Evolutionary conservation across 2,888 invertebrate genomes (phyloP).

Genomic region (Ormyrus rosae): DNA sequence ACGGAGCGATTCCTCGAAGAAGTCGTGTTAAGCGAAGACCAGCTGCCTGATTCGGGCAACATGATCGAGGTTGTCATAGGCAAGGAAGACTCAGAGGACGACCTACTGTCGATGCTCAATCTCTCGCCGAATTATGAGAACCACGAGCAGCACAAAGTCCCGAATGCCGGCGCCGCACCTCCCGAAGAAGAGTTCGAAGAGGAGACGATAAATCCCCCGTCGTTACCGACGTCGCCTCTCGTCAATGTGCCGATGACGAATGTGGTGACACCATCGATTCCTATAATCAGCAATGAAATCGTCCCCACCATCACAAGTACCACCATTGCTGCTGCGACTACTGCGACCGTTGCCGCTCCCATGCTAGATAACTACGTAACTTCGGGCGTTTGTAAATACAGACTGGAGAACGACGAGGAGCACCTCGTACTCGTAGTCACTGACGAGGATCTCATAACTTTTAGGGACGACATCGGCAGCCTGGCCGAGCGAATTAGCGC

Average conservation of each 20-base stretch:
- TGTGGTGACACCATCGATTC: not conserved
- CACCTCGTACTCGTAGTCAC: conserved; percentile 56
- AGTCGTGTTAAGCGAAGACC: conserved; percentile 56
- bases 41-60: conserved; percentile 56
- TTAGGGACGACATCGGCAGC: conserved; percentile 52
- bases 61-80: conserved; percentile 57
- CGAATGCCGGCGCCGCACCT: conserved; percentile 77
- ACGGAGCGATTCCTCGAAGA: conserved; percentile 43
- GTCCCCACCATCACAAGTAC: conserved; percentile 1
- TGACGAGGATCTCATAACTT: conserved; percentile 57
- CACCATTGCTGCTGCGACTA: not conserved
- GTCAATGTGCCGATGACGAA: not conserved
- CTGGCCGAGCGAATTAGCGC: conserved; percentile 54
- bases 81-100: conserved; percentile 56
- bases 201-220: conserved; percentile 1
- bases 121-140: conserved; percentile 56
- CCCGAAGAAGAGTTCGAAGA: conserved; percentile 68
- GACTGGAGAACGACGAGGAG: conserved; percentile 47
- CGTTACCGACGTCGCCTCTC: not conserved
- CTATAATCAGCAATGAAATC: not conserved
- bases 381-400: conserved; percentile 56
- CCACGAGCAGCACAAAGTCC: conserved; percentile 73
- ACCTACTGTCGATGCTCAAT: conserved; percentile 53
- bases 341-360: too few relatives aligned
- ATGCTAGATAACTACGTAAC: conserved; percentile 42